Base-by-base conservation (phyloP, 2,797 vertebrate genomes). In the Xiphophorus birchmanni region DNA sequence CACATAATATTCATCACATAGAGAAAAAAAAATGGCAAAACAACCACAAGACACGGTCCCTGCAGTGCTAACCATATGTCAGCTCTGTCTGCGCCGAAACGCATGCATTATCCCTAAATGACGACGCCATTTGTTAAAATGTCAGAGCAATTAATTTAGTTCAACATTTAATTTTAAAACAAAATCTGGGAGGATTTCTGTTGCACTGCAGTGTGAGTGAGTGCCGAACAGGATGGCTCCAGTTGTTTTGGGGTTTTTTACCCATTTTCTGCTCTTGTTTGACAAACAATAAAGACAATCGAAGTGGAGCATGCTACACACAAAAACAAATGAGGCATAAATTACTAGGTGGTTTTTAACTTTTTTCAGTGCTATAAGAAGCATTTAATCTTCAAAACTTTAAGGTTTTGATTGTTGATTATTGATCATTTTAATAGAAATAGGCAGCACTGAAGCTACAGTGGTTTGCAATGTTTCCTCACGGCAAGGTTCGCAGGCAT, bases 1-100 rank as follows among this genome's bases (percentile, higher is more conserved):
- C 74, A 58, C 54, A 42, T 83, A 71, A 71, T 44, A 93, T 91
- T 81, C 78, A 89, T 93, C 89, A 91, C 80, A 17, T 0, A 12
- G 63, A 75, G 82, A 88, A 88, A 80, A 84, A 84, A 86, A 88
- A 79, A 84, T 83, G 78, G 84, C 82, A 78, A 75, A 86, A 80
- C 81, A 37, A 79, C 86, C 63, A 78, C 78, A 52, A 87, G 75
- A 75, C 82, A 78, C 77, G 13, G 52, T 81, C 77, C 52, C 83
- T 45, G 79, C 84, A 81, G 88, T 80, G 71, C 77, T 75, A 69
- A 67, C 87, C 90, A 90, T 88, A 89, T 88, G 91, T 90, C 90
- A 86, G 82, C 81, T 58, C 65, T 86, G 73, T 81, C 76, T 23
- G 54, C 5, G 54, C 42, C 63, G 58, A 74, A 74, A 80, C 76